Evolutionary conservation across 2,113 vertebrate species (phyloP).

Genomic region (Grallaria varia): DNA sequence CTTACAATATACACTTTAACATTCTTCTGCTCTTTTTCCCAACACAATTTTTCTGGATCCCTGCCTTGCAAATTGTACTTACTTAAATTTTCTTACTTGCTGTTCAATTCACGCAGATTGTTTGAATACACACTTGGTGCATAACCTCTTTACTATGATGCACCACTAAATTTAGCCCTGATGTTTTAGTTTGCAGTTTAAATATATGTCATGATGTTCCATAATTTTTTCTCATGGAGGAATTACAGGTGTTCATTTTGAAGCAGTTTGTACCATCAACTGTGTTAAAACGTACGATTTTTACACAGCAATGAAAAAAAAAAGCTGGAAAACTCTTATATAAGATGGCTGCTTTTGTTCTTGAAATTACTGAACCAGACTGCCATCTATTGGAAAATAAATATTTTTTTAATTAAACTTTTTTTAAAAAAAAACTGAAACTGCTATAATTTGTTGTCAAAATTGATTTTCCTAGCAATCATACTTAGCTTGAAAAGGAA

Average conservation of each 20-base stretch:
- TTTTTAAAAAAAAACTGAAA: background rate
- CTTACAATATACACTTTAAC: background rate
- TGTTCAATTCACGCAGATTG: background rate
- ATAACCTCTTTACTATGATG: background rate
- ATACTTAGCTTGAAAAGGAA: background rate
- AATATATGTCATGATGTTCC: background rate
- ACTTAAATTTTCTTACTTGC: background rate
- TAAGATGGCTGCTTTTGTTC: slow-evolving; percentile 70
- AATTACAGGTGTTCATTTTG: background rate
- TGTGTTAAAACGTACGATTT: background rate
- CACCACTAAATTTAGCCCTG: background rate
- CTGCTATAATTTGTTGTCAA: background rate
- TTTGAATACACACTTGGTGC: background rate
- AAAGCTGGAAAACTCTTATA: slow-evolving; percentile 41
- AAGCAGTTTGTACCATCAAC: background rate
- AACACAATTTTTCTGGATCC: background rate
- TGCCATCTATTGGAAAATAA: slow-evolving; percentile 79
- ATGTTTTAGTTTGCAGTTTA: background rate
- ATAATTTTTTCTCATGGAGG: background rate
- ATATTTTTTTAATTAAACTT: background rate
- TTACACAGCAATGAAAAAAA: slow-evolving; percentile 1
- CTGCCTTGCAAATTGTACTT: background rate
- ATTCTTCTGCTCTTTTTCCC: background rate
- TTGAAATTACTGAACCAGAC: slow-evolving; percentile 74
- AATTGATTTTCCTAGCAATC: background rate